Conservation (phyloP, 2,797 vertebrate species). For the Benthosema pterotum region DNA sequence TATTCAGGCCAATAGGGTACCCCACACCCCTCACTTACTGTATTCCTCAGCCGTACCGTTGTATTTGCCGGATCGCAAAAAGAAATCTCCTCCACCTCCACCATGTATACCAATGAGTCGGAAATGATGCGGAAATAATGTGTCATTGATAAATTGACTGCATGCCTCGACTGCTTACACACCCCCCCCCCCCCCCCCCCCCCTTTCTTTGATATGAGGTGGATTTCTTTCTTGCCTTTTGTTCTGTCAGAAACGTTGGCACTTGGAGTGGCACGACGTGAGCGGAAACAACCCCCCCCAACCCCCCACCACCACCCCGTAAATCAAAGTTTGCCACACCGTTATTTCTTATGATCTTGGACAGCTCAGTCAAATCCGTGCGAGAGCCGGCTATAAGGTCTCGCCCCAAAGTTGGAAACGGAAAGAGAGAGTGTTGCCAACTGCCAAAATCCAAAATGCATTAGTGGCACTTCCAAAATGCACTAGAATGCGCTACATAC, state of each 20-base stretch:
- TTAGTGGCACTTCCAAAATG: no score
- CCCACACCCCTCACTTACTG: no score
- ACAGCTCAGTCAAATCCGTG: conserved; percentile 15
- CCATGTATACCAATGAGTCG: conserved; percentile 58
- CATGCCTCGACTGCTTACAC: conserved; percentile 57
- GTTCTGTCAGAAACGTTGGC: conserved; percentile 67
- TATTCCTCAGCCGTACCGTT: conserved; percentile 34
- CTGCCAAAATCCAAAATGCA: no score
- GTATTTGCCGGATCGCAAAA: conserved; percentile 42
- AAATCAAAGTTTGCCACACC: conserved; percentile 64
- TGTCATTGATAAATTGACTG: conserved; percentile 62
- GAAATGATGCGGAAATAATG: conserved; percentile 31
- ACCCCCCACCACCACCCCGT: no score
- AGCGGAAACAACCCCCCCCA: conserved; percentile 58
- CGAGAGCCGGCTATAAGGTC: conserved; percentile 28
- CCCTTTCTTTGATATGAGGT: conserved; percentile 60
- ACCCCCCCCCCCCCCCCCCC: conserved; percentile 32
- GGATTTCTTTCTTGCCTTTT: conserved; percentile 56
- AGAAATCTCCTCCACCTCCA: conserved; percentile 45
- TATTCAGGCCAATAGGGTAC: no score
- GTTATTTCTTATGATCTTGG: conserved; percentile 48
- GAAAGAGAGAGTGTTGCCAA: conserved; percentile 29
- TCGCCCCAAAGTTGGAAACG: conserved; percentile 39
- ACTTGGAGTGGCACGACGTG: conserved; percentile 63
- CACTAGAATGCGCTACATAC: no score